Evolutionary conservation across 2,888 invertebrate species (phyloP).

Genomic region (Argyra leucocephala): DNA sequence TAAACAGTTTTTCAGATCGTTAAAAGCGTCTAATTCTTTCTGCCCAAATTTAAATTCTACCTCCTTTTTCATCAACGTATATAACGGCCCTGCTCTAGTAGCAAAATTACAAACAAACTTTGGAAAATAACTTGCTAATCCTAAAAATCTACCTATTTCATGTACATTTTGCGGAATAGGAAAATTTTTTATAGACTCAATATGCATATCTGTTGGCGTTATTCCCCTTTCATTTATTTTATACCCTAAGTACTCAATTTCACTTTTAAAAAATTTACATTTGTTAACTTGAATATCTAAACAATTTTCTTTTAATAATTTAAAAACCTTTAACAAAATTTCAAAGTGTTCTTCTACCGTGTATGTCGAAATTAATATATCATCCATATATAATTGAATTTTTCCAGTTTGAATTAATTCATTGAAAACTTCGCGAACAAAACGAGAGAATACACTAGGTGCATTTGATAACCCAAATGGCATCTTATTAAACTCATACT

Average conservation of each 20-base stretch:
- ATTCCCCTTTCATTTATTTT: too few relatives aligned
- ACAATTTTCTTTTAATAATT: too few relatives aligned
- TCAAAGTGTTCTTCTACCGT: slow-evolving; percentile 4
- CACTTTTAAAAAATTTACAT: too few relatives aligned
- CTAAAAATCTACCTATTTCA: slow-evolving; percentile 26
- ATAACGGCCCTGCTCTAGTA: slow-evolving; percentile 13
- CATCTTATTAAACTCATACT: neutral
- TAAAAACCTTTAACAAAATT: too few relatives aligned
- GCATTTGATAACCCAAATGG: too few relatives aligned
- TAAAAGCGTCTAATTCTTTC: neutral
- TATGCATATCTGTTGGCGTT: too few relatives aligned
- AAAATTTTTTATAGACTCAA: too few relatives aligned
- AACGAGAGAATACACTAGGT: neutral
- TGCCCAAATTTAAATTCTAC: slow-evolving; percentile 8
- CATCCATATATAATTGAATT: slow-evolving; percentile 7
- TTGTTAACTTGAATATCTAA: too few relatives aligned
- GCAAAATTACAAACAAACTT: slow-evolving; percentile 27
- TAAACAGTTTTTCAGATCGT: slow-evolving; percentile 8
- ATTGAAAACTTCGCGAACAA: neutral
- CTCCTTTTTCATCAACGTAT: slow-evolving; percentile 7
- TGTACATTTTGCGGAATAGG: slow-evolving; percentile 21
- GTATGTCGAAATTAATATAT: slow-evolving; percentile 5
- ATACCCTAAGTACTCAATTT: neutral
- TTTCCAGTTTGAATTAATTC: neutral
- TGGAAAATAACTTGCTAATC: slow-evolving; percentile 26